Base-by-base conservation (phyloP, 1,140 invertebrate species). In the Drosophila obscura region DNA sequence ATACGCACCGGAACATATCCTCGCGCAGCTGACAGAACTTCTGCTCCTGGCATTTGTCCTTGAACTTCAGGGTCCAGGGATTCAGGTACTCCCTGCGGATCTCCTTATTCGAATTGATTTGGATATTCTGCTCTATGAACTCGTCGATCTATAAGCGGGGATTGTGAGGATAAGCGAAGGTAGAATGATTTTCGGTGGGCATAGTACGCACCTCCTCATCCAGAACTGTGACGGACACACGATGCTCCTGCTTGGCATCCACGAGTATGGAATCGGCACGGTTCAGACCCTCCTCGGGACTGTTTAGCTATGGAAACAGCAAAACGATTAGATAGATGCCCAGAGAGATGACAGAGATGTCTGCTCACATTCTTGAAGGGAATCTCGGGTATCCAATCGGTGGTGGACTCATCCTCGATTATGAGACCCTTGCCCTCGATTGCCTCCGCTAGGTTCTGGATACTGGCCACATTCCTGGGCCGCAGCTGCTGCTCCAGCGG, bases 41-140 rank as follows among this genome's bases (percentile, higher is more conserved):
- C 13, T 81, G 69, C 73, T 94, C 94, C 46, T 94, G 90, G 3
- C 89, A 80, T 5, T 80, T 71, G 55, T 97, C 95, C 45, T 96
- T 95, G 91, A 99, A 99, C 53, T 95, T 95, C 15, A 99, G 93
- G 2, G 96, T 96, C 95, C 97, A 97, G 4, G 95, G 92, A 82
- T 96, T 95, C 69, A 98, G 96, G 92, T 98, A 97, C 22, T 97
- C 96, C 11, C 95, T 94, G 16, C 97, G 94, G 94, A 99, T 98
- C 60, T 96, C 93, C 80, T 97, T 97, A 91, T 99, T 98, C 66
- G 96, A 98, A 77, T 97, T 96, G 46, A 98, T 97, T 92, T 99
- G 97, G 35, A 98, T 98, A 60, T 95, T 96, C 73, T 97, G 95
- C 76, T 97, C 97, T 68, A 97, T 96, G 64, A 97, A 95, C 76